These are phyloP conservation scores for Monopterus albus DNA, from an alignment of 2,113 vertebrate species.

Conservation along the genomic window DNA sequence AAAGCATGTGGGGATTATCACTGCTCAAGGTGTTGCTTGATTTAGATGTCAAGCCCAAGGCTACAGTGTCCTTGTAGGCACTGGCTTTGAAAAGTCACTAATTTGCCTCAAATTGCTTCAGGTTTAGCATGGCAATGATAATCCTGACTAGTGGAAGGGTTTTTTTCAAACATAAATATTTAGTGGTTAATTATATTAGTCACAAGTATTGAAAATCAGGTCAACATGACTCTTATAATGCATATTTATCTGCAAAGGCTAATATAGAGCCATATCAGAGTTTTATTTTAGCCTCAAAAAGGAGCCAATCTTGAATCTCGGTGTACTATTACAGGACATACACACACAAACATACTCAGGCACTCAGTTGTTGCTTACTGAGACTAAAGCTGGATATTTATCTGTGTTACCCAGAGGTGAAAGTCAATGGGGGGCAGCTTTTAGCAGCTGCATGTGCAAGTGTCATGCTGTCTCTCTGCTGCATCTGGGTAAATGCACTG, in stretches of 20 bases:
- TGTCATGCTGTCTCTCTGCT: constrained; percentile 49
- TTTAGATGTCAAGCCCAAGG: constrained; percentile 34
- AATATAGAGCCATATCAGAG: not conserved
- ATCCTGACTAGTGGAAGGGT: constrained; percentile 4
- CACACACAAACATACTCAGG: constrained; percentile 1
- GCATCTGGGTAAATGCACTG: constrained; percentile 62
- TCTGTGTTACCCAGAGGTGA: constrained; percentile 71
- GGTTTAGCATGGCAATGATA: constrained; percentile 55
- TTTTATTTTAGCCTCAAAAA: constrained; percentile 32
- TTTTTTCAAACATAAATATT: constrained; percentile 11
- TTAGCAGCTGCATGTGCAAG: constrained; percentile 74
- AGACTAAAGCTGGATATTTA: constrained; percentile 68
- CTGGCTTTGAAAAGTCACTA: constrained; percentile 41
- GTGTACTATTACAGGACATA: constrained; percentile 22
- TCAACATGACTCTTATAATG: constrained; percentile 48
- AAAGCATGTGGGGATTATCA: constrained; percentile 14
- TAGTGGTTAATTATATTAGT: constrained; percentile 55
- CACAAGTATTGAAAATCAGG: constrained; percentile 54
- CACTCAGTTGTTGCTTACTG: constrained; percentile 20
- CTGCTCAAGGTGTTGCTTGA: constrained; percentile 33
- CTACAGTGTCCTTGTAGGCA: constrained; percentile 37
- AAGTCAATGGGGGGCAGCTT: constrained; percentile 73
- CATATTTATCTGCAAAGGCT: constrained; percentile 26
- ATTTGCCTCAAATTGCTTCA: constrained; percentile 45
- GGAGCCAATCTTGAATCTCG: not conserved